Base-by-base conservation (phyloP, 2,113 vertebrate species). In the Bathybates hornii region DNA sequence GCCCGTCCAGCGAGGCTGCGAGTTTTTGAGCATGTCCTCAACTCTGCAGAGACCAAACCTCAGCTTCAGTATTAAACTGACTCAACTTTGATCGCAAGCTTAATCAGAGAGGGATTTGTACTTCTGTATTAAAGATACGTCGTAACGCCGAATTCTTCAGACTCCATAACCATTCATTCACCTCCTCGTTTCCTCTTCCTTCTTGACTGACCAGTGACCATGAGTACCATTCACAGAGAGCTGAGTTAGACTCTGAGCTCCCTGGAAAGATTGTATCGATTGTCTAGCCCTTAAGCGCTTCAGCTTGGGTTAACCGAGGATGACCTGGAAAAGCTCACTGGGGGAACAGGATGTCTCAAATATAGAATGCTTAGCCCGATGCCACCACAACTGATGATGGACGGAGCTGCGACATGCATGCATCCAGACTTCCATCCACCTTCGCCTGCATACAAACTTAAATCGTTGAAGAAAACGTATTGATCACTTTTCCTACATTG, bases 51-150 rank as follows among this genome's bases (percentile, higher is more conserved):
- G 36, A 24, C 19, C 36, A 68, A 41, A 68, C 12, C 63, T 41
- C 63, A 68, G 12, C 36, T 68, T 24, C 34, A 38, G 11, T 38
- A 13, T 8, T 38, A 38, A 8, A 68, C 19, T 21, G 11, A 38
- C 63, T 21, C 63, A 38, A 68, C 34, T 68, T 68, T 68, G 19
- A 68, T 38, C 2, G 3, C 61, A 38, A 66, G 61, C 63, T 68
- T 38, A 68, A 68, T 68, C 63, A 68, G 6, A 68, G 11, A 21
- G 63, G 61, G 34, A 68, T 38, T 68, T 38, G 63, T 68, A 68
- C 63, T 68, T 21, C 11, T 68, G 63, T 38, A 38, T 38, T 68
- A 68, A 38, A 38, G 63, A 68, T 38, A 38, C 0, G 2, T 38
- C 0, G 1, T 68, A 68, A 68, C n/a, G 9, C 4, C 2, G 1